Evolutionary conservation across 1,140 invertebrate genomes (phyloP), one percentile per base, ranked within the genome.

Genomic region (Aethina tumida): DNA sequence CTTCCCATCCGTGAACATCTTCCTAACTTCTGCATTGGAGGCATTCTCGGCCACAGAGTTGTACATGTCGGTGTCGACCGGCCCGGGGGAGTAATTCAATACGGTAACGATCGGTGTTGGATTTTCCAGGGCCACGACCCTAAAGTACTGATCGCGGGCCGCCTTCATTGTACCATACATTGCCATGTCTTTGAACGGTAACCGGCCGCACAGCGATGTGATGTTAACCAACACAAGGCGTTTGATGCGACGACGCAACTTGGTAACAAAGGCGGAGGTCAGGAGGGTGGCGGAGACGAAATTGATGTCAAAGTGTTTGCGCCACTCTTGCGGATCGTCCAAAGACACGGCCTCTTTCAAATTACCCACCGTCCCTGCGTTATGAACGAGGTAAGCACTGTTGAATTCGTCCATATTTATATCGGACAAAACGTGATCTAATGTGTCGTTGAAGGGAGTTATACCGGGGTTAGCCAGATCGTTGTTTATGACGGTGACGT

Each of bases 21-120:
- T 59, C 45, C 67, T 74, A 5, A 79, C 42, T 27, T 75, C 73
- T 1, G 60, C 41, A 62, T 82, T 76, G 5, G 69, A 63, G 0
- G 74, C 60, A 28, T 74, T 65, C 4, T 69, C 62, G 20, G 75
- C 63, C 15, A 86, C 66, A 49, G 70, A 65, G n/a, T 75, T 57
- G 22, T 82, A 76, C 90, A 97, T 97, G 30, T 87, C 79, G 0
- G 92, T 97, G 43, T 90, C 73, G 2, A 97, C 81, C 3, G 92
- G 88, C 15, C 94, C 93, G 1, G 94, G 94, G 3, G 91, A 81
- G 67, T 97, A 98, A 64, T 81, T 95, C 2, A 98, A 60, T 5
- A 95, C 78, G 2, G 97, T 57, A 6, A 96, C 79, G 37, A 77
- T 66, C 0, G 91, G 65, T 14, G 74, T 55, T 9, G 76, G 74